Base-by-base conservation (phyloP, 2,113 vertebrate species). In the Engystomops pustulosus region DNA sequence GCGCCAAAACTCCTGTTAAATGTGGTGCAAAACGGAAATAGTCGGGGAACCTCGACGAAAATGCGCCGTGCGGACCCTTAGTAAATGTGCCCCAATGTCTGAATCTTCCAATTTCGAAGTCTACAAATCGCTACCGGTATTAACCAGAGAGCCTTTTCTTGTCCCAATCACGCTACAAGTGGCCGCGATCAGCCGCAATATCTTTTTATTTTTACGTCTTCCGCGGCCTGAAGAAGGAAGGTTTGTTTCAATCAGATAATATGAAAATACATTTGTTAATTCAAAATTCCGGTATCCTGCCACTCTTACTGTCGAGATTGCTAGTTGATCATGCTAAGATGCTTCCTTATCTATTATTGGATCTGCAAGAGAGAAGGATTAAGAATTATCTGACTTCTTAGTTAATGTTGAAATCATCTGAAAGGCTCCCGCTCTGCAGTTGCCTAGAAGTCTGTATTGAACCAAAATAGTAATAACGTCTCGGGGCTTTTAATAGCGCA, bases 331-430 rank as follows among this genome's bases (percentile, higher is more conserved):
- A 94, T 95, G 93, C 93, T 91, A 92, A 95, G 93, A 95, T 93
- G 90, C 92, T 93, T 89, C 89, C 94, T 96, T 96, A 96, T 96
- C 95, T 93, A 92, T 95, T 96, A 96, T 94, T 96, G 93, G 95
- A 96, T 98, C 95, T 95, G 93, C 94, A 95, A 95, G 89, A 91
- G 95, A 95, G 94, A 94, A 96, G 94, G 94, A 95, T 96, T 98
- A 96, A 94, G 95, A 97, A 97, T 96, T 95, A 96, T 96, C 96
- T 94, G 93, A 94, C 93, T 95, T 93, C 91, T 93, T 92, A 90
- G 93, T 96, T 96, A 96, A 96, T 96, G 95, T 96, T 95, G 93
- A 95, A 96, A 96, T 97, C 95, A 96, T 94, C 95, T 92, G 90
- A 93, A 89, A 94, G 91, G 90, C 91, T 90, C 85, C n/a, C 83